phyloP scores from a whole-genome alignment of 2,113 vertebrate genomes.

The Callocephalon fimbriatum region DNA sequence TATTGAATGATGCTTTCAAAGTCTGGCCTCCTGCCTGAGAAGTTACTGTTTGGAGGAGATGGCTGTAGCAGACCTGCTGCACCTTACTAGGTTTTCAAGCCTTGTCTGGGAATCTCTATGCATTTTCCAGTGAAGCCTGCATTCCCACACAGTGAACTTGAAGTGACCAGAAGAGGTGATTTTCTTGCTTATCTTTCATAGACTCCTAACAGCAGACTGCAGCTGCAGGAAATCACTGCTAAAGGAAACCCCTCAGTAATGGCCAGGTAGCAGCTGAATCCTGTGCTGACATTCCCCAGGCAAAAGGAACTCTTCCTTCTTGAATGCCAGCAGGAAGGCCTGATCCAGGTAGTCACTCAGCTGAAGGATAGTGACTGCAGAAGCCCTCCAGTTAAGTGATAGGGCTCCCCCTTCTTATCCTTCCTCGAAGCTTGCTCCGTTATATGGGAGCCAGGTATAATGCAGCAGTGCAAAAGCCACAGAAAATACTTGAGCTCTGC shows the following conservation, averaged over 20 bases:
- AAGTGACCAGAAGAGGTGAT: neutral
- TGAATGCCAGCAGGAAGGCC: neutral
- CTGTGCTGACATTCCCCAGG: neutral
- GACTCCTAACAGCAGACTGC: neutral
- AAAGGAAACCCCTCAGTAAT: neutral
- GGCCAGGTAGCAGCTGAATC: neutral
- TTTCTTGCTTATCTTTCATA: neutral
- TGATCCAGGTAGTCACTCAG: neutral
- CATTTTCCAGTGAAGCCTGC: neutral
- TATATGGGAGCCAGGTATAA: neutral
- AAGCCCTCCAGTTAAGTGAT: neutral
- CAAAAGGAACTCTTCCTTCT: neutral
- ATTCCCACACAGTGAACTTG: neutral
- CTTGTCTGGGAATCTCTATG: neutral
- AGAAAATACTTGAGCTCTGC: neutral
- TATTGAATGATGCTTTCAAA: neutral
- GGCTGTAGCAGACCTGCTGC: neutral
- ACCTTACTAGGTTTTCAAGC: neutral
- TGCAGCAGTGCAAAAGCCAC: neutral
- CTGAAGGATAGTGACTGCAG: neutral
- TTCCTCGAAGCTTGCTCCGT: neutral
- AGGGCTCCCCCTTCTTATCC: neutral
- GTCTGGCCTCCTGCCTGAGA: neutral
- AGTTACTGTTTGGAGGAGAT: neutral
- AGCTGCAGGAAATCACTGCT: neutral